Conservation (phyloP, 1,140 invertebrate genomes). For the Carcinoscorpius rotundicauda region DNA sequence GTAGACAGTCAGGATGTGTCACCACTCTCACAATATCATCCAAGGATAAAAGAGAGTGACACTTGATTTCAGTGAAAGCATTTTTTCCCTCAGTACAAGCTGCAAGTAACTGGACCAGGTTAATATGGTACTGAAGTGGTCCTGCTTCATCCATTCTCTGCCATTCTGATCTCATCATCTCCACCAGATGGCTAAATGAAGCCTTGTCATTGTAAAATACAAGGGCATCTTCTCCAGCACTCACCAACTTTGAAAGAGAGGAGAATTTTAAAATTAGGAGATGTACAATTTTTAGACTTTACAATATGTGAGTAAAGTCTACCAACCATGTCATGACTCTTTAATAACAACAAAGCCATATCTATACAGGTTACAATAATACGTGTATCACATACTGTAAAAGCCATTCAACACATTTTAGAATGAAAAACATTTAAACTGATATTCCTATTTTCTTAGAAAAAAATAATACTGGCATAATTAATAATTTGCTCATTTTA, state of each 20-base stretch:
- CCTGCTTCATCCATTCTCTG: conserved; percentile 55
- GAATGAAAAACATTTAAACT: too few species aligned
- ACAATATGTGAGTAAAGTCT: too few species aligned
- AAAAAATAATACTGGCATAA: too few species aligned
- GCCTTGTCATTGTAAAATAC: conserved; percentile 94
- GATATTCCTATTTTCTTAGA: too few species aligned
- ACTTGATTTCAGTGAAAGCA: conserved; percentile 98
- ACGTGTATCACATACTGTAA: too few species aligned
- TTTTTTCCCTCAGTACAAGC: conserved; percentile 98
- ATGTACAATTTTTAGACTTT: too few species aligned
- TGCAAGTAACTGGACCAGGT: conserved; percentile 88
- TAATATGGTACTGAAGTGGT: conserved; percentile 79
- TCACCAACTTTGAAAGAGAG: conserved; percentile 55
- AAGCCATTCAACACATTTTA: too few species aligned
- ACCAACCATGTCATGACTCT: too few species aligned
- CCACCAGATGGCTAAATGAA: conserved; percentile 79
- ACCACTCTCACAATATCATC: conserved; percentile 95
- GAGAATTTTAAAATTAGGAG: too few species aligned
- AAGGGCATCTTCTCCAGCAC: conserved; percentile 90
- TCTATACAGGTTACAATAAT: too few species aligned
- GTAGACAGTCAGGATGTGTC: conserved; percentile 79
- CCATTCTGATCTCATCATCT: conserved; percentile 81
- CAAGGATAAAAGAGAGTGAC: conserved; percentile 86
- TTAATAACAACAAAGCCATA: too few species aligned
- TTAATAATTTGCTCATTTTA: too few species aligned